Evolutionary conservation across 2,888 invertebrate species (phyloP), one percentile per base, ranked within the genome.

Genomic region (Metallyticus violacea): DNA sequence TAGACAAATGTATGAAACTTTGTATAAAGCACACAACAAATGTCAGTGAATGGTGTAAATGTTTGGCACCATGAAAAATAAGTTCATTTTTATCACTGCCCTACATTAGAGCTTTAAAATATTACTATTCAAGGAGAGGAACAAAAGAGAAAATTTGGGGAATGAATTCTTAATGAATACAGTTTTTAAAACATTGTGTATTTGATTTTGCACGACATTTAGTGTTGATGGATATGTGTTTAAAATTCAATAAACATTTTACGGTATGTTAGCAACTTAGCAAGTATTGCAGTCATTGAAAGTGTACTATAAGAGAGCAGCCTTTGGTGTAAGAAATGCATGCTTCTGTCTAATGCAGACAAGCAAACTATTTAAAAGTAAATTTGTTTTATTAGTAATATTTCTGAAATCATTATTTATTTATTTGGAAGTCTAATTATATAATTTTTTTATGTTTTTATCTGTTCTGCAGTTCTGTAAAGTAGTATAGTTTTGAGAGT

Each of bases 11-110:
- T 30, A 15, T 62, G 40, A 15, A 62, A 62, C 40, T 62, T 62
- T 62, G 7, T 62, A 62, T 22, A 62, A 62, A 62, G 22, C 15
- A 40, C 40, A 62, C 7, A 9, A 81, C 25, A 40, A 5, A 81
- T 81, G 29, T 62, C 76, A 82, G 82, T 82, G 82, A 82, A 40
- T 82, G 82, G 82, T 82, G 82, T 76, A 82, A 78, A 78, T n/a
- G 62, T 78, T 28, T 25, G 9, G 25, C 78, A 85, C 78, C 40
- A 85, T 78, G 78, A 81, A 79, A 85, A 78, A 25, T 85, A 76
- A 28, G 85, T 78, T 85, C 85, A 85, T 85, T 85, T 85, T 78
- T 85, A 85, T 85, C 85, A 85, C 85, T 85, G 85, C 85, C 85
- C 78, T 85, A 77, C 29, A 78, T 78, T 85, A 78, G 78, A 85